Conservation (phyloP, 1,140 invertebrate species). For the Trinorchestia longiramus region DNA sequence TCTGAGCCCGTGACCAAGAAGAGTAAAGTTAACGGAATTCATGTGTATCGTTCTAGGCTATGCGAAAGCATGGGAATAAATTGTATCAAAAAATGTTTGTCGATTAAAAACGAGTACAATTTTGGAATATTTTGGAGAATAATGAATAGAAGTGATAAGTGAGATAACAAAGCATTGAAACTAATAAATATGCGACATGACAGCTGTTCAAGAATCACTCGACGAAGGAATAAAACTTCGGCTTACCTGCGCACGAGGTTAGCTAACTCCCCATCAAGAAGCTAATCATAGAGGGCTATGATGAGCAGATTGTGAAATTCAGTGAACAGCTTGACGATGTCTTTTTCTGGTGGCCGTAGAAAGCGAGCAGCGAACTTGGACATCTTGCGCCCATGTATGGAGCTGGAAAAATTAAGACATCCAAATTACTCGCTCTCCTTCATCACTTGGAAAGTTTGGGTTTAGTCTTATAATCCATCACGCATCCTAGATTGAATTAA, state of each 20-base stretch:
- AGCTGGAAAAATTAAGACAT: not conserved
- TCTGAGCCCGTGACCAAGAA: no score
- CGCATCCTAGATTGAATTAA: not conserved
- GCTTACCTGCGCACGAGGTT: not conserved
- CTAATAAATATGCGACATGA: not conserved
- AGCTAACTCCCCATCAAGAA: not conserved
- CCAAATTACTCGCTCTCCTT: not conserved
- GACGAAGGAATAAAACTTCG: not conserved
- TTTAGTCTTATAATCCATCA: not conserved
- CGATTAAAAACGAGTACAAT: not conserved
- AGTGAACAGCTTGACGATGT: not conserved
- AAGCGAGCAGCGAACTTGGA: not conserved
- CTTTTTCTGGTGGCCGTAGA: not conserved
- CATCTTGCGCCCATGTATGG: not conserved
- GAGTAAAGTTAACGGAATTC: no score
- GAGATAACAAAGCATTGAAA: not conserved
- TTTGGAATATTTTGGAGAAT: not conserved
- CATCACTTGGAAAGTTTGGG: not conserved
- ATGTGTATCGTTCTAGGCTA: no score
- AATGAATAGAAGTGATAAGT: not conserved
- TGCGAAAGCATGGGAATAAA: not conserved
- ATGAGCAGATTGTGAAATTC: not conserved
- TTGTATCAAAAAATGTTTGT: not conserved
- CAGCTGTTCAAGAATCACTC: not conserved
- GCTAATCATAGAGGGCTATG: not conserved